These are phyloP conservation scores for Corydoras maculifer DNA, from an alignment of 2,113 vertebrate species.

Conservation along the genomic window DNA sequence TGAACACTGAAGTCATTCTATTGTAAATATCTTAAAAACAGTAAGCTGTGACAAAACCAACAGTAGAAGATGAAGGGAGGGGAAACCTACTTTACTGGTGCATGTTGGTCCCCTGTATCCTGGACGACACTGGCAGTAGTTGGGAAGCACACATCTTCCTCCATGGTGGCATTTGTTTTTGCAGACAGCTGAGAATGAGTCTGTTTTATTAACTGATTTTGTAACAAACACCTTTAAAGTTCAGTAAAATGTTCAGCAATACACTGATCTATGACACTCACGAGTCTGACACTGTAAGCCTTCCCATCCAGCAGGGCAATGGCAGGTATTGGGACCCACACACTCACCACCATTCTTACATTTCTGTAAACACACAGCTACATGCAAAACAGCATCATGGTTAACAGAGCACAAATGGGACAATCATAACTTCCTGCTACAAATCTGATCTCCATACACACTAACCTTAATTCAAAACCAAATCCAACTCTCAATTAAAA, in stretches of 20 bases:
- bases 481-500: no score
- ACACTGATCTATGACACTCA: constrained; percentile 57
- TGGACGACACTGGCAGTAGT: constrained; percentile 73
- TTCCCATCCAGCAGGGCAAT: constrained; percentile 76
- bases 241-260: neutral
- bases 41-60: no score
- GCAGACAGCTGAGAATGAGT: constrained; percentile 70
- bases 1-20: no score
- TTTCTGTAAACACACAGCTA: constrained; percentile 82
- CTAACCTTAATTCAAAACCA: no score
- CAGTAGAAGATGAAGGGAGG: neutral
- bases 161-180: constrained; percentile 74
- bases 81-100: constrained; percentile 61
- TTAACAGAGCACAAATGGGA: no score
- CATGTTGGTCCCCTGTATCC: constrained; percentile 75
- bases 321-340: constrained; percentile 72
- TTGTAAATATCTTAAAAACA: no score
- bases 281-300: constrained; percentile 77
- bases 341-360: constrained; percentile 84
- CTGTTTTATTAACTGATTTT: neutral
- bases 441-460: no score
- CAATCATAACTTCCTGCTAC: no score
- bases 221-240: no score
- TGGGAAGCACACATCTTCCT: constrained; percentile 73
- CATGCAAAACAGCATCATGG: neutral